A percentile compares a stretch with the other conserved stretches of the same genome.
These are phyloP conservation scores for Drosophila putrida DNA, from an alignment of 2,888 invertebrate species.

Conservation along the genomic window DNA sequence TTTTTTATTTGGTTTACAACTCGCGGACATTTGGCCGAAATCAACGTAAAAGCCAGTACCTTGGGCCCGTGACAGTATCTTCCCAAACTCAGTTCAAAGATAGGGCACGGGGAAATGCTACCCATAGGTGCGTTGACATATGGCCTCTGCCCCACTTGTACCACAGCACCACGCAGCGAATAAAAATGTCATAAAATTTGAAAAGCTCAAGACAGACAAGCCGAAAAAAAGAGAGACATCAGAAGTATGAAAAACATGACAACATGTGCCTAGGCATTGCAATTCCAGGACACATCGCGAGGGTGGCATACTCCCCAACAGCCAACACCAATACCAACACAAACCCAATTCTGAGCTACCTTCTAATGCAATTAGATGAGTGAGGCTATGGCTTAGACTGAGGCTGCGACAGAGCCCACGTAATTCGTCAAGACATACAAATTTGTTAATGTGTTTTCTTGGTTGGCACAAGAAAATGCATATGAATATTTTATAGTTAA, in stretches of 20 bases:
- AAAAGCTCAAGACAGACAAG: constrained; percentile 68
- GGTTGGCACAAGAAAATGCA: constrained; percentile 52
- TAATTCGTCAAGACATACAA: constrained; percentile 53
- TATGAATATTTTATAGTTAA: constrained; percentile 77
- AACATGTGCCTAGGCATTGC: constrained; percentile 71
- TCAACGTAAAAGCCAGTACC: constrained; percentile 48
- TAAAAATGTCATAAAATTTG: constrained; percentile 82
- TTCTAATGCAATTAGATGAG: constrained; percentile 73
- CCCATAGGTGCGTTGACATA: constrained; percentile 63
- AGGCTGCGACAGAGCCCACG: constrained; percentile 28
- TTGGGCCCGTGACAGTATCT: constrained; percentile 17
- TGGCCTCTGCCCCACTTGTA: constrained; percentile 2
- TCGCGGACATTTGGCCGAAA: constrained; percentile 59
- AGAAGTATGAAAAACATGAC: constrained; percentile 41
- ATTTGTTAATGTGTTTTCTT: constrained; percentile 75
- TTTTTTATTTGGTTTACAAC: constrained; percentile 58
- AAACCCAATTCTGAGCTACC: constrained; percentile 23
- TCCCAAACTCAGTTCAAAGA: not conserved
- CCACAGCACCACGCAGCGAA: constrained; percentile 44
- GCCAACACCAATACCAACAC: not conserved
- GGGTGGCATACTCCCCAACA: constrained; percentile 39
- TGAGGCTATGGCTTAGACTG: constrained; percentile 33
- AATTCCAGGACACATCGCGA: constrained; percentile 52
- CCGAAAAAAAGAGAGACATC: constrained; percentile 19
- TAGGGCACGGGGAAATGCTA: not conserved